These are phyloP conservation scores for Paragorgia papillata DNA, from an alignment of 92 coral and sea anemone genomes.

Conservation along the genomic window DNA sequence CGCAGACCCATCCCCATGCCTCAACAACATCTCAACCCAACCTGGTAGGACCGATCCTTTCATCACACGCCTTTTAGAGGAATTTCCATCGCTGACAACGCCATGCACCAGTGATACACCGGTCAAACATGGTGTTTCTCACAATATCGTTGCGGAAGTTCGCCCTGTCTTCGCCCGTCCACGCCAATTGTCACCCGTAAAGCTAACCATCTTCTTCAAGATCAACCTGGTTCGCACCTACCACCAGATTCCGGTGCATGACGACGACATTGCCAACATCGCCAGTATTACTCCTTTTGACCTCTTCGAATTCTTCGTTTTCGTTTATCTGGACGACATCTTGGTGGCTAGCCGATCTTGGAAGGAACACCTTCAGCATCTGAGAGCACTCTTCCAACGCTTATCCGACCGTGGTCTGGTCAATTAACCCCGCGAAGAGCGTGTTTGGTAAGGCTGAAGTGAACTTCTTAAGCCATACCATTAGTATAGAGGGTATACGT, in stretches of 20 bases:
- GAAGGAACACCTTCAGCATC: slow-evolving; percentile 41
- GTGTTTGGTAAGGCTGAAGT: slow-evolving; percentile 51
- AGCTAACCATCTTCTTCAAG: slow-evolving; percentile 42
- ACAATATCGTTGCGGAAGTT: slow-evolving; percentile 34
- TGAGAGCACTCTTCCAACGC: slow-evolving; percentile 48
- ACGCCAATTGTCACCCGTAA: slow-evolving; percentile 44
- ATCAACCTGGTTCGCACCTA: slow-evolving; percentile 54
- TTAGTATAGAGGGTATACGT: slow-evolving; percentile 44
- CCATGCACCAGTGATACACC: slow-evolving; percentile 44
- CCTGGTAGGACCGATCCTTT: slow-evolving; percentile 11
- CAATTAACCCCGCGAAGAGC: slow-evolving; percentile 55
- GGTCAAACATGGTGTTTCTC: slow-evolving; percentile 27
- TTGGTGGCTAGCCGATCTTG: slow-evolving; percentile 22
- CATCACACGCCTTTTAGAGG: slow-evolving; percentile 30
- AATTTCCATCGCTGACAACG: slow-evolving; percentile 49
- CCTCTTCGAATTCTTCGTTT: slow-evolving; percentile 49
- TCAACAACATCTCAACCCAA: slow-evolving; percentile 2
- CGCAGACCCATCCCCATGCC: slow-evolving; percentile 19
- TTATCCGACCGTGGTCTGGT: slow-evolving; percentile 50
- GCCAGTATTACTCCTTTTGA: slow-evolving; percentile 59
- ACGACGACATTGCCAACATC: slow-evolving; percentile 47
- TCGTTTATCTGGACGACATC: slow-evolving; percentile 34
- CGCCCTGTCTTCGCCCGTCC: slow-evolving; percentile 47
- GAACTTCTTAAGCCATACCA: slow-evolving; percentile 53
- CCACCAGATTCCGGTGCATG: slow-evolving; percentile 53